Evolutionary conservation across 30 jellyfish, hydroid and myxozoan genomes (phyloP).

Genomic region (Hydractinia symbiolongicarpus): DNA sequence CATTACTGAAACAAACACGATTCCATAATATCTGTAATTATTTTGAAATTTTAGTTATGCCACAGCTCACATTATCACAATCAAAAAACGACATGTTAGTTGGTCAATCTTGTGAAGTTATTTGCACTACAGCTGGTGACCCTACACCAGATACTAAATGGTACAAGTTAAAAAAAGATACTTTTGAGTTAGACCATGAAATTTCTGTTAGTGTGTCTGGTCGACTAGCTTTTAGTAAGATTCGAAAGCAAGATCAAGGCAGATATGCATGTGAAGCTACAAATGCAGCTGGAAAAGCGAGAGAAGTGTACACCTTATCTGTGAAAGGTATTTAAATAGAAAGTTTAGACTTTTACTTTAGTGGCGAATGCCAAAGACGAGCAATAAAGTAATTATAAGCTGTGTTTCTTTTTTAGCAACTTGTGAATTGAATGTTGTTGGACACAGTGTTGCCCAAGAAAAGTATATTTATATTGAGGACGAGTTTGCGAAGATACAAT

Average conservation of each 20-base stretch:
- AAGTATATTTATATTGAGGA: slow-evolving; percentile 54
- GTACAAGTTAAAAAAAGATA: slow-evolving; percentile 45
- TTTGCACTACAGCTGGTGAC: slow-evolving; percentile 84
- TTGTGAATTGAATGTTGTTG: slow-evolving; percentile 48
- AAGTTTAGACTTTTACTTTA: neutral
- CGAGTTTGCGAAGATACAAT: slow-evolving; percentile 36
- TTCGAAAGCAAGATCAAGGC: slow-evolving; percentile 72
- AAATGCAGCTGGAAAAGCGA: slow-evolving; percentile 57
- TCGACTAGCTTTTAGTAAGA: slow-evolving; percentile 40
- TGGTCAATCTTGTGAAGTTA: slow-evolving; percentile 68
- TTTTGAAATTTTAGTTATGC: slow-evolving; percentile 51
- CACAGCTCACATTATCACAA: slow-evolving; percentile 54
- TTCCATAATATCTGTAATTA: neutral
- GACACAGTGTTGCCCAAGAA: slow-evolving; percentile 28
- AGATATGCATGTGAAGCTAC: slow-evolving; percentile 72
- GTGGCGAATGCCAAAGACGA: neutral
- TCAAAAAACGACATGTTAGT: slow-evolving; percentile 39
- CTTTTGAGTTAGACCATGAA: slow-evolving; percentile 21
- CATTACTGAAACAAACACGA: neutral
- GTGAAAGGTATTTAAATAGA: slow-evolving; percentile 61
- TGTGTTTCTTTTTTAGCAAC: slow-evolving; percentile 38
- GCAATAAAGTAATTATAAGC: no score
- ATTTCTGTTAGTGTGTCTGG: slow-evolving; percentile 49
- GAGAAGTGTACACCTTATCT: slow-evolving; percentile 32
- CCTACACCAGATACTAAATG: slow-evolving; percentile 80